phyloP scores from a whole-genome alignment of 2,888 invertebrate species.

The Petrolisthes cinctipes region DNA sequence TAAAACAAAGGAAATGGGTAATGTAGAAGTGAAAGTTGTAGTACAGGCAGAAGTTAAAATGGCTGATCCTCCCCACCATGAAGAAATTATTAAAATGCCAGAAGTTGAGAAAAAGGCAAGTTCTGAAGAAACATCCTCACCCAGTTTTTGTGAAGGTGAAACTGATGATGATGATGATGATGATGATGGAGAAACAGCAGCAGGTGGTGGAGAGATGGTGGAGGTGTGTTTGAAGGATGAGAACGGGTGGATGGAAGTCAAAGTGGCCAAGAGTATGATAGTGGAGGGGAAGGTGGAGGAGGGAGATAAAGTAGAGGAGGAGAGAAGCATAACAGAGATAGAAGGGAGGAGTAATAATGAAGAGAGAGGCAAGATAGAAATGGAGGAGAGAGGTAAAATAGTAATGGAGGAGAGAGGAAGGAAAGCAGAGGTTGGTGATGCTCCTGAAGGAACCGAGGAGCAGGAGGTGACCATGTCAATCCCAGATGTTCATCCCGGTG shows the following conservation, averaged over 20 bases:
- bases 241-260: conserved; percentile 26
- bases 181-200: neutral
- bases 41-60: no score
- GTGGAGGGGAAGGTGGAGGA: neutral
- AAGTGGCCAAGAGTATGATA: neutral
- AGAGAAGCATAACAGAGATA: no score
- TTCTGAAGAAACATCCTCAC: no score
- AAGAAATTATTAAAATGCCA: no score
- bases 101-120: no score
- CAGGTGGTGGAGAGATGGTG: neutral
- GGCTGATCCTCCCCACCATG: no score
- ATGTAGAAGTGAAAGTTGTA: no score
- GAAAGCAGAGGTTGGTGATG: conserved; percentile 17
- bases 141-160: neutral
- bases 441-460: conserved; percentile 36
- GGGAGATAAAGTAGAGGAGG: neutral
- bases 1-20: no score
- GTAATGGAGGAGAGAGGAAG: neutral
- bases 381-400: neutral
- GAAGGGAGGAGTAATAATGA: neutral
- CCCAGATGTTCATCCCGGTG: conserved; percentile 31
- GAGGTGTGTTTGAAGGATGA: conserved; percentile 13
- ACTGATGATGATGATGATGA: neutral
- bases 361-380: neutral
- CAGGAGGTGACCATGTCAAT: conserved; percentile 45